These are phyloP conservation scores for Octonoba sinensis DNA, from an alignment of 2,888 invertebrate species.

Conservation along the genomic window DNA sequence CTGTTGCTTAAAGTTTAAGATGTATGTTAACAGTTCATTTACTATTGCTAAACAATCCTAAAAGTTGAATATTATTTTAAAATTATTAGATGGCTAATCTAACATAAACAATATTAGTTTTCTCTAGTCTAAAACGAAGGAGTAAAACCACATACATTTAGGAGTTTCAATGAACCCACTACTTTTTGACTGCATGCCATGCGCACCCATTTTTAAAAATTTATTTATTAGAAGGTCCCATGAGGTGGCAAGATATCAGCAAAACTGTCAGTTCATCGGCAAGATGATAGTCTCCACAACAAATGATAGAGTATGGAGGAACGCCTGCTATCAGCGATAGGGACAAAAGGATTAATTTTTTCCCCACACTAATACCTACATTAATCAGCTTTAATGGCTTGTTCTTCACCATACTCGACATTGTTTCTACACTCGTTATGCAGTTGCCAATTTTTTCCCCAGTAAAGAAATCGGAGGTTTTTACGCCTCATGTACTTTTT, in stretches of 20 bases:
- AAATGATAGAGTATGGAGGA: slow-evolving; percentile 47
- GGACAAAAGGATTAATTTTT: slow-evolving; percentile 56
- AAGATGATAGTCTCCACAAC: slow-evolving; percentile 56
- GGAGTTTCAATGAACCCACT: no score
- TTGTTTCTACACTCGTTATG: slow-evolving; percentile 10
- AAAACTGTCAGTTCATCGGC: slow-evolving; percentile 44
- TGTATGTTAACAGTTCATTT: no score
- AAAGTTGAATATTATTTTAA: no score
- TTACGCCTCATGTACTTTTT: neutral
- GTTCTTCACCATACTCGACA: slow-evolving; percentile 38
- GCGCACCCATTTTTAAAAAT: slow-evolving; percentile 16
- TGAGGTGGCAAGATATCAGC: slow-evolving; percentile 35
- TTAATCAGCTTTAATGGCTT: slow-evolving; percentile 63
- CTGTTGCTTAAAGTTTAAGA: no score
- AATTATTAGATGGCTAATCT: no score
- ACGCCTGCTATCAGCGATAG: slow-evolving; percentile 61
- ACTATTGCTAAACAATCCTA: no score
- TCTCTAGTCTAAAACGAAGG: no score
- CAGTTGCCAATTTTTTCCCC: slow-evolving; percentile 21
- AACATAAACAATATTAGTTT: no score
- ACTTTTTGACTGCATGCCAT: no score
- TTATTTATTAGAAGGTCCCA: slow-evolving; percentile 60
- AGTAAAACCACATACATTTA: no score
- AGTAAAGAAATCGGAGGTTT: no score
- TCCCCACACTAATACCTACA: slow-evolving; percentile 52